phyloP scores from a whole-genome alignment of 2,797 vertebrate genomes.

The Sebastes kiyomatsui region DNA sequence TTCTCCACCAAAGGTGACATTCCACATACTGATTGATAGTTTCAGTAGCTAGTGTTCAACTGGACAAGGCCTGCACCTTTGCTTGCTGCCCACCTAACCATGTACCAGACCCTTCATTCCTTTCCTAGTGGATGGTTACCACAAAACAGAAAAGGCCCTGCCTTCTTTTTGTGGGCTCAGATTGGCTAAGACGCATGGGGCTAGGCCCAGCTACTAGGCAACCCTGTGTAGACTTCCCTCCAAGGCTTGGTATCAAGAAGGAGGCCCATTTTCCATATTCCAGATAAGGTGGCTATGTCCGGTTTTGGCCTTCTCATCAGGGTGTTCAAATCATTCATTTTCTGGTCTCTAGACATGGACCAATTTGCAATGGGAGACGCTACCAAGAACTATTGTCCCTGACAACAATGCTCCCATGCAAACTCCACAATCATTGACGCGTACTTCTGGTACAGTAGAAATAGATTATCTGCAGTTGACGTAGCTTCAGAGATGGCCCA shows the following conservation, averaged over 20 bases:
- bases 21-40: not conserved
- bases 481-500: not conserved
- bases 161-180: not conserved
- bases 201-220: not conserved
- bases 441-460: not conserved
- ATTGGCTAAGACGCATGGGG: not conserved
- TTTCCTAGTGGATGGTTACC: no score
- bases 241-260: not conserved
- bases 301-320: not conserved
- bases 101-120: not conserved
- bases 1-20: not conserved
- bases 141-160: not conserved
- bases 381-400: not conserved
- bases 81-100: not conserved
- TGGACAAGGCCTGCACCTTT: not conserved
- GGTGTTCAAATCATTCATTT: not conserved
- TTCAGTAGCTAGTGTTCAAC: not conserved
- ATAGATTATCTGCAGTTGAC: not conserved
- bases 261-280: not conserved
- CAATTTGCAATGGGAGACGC: not conserved
- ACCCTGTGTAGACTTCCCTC: no score
- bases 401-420: not conserved
- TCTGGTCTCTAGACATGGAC: not conserved
- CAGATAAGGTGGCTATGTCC: not conserved
- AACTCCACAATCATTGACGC: not conserved